Evolutionary conservation across 2,113 vertebrate genomes (phyloP), one percentile per base, ranked within the genome.

Genomic region (Arothron firmamentum): DNA sequence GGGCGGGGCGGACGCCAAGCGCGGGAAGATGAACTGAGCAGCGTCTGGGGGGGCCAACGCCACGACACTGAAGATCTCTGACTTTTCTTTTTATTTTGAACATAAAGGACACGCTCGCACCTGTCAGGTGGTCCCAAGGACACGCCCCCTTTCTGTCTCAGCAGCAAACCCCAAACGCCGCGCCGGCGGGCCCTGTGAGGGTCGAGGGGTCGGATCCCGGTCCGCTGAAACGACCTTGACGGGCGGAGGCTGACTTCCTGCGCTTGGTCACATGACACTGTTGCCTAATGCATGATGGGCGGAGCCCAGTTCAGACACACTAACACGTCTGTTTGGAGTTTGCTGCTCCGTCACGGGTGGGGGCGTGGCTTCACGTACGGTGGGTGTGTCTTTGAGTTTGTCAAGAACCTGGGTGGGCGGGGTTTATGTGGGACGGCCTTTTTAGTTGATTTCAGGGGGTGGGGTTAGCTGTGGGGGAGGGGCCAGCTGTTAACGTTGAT

Each of bases 401-500:
- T 78, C 82, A 57, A 56, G 78, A 38, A 60, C 56, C 25, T 21
- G 1, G 38, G 34, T 59, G 64, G 73, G 61, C 1, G 47, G 60
- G 72, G 58, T 16, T 49, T 23, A 25, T 3, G 7, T 38, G 34
- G 34, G 34, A 12, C 4, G 34, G 34, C 34, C 34, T 38, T 38
- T 38, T 11, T 38, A 38, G 34, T 38, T 56, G 51, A 56, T 1
- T n/a, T 17, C 13, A 0, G 17, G 50, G 41, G 56, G 17, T 0
- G 43, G 14, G 54, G 50, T 77, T 76, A 8, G 12, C 42, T 63
- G 59, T 28, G 25, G 28, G 52, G 48, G 10, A 41, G 54, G 80
- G 80, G 67, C 56, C 71, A 71, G 83, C 86, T 90, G 90, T 91
- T 90, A 85, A 90, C 86, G 76, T 83, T 84, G 88, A 91, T 89